Evolutionary conservation across 1,140 invertebrate species (phyloP).

Genomic region (Pseudobourletiella spinata): DNA sequence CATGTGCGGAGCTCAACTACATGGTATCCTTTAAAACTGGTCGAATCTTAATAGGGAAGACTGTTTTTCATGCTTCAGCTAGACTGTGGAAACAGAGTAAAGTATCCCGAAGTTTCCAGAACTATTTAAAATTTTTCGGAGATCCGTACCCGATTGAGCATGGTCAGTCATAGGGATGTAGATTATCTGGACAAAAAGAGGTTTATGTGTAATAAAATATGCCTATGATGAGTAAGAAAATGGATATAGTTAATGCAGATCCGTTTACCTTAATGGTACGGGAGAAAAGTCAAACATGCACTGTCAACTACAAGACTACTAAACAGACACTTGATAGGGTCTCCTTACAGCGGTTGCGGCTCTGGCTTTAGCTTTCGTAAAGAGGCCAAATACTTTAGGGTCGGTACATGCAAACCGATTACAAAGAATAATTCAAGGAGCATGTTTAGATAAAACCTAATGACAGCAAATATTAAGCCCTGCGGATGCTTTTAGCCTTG

Average conservation of each 20-base stretch:
- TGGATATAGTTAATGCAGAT: conserved; percentile 7
- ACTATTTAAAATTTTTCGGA: conserved; percentile 8
- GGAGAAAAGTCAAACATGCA: conserved; percentile 7
- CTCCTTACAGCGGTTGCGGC: not conserved
- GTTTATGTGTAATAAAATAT: conserved; percentile 2
- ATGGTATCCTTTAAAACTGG: conserved; percentile 9
- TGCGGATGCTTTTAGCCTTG: not conserved
- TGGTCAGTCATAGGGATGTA: not conserved
- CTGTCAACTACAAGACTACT: not conserved
- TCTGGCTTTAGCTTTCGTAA: not conserved
- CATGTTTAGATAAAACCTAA: conserved; percentile 1
- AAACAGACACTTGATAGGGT: not conserved
- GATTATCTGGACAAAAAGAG: not conserved
- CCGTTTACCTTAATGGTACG: conserved; percentile 7
- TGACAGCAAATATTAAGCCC: conserved; percentile 3
- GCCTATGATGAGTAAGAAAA: not conserved
- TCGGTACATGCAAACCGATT: not conserved
- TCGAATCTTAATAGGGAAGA: not conserved
- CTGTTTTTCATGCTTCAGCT: not conserved
- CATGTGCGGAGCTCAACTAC: not conserved
- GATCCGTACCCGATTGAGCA: not conserved
- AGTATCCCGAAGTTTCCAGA: not conserved
- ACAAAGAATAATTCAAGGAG: not conserved
- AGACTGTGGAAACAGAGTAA: conserved; percentile 6
- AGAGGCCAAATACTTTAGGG: not conserved